A percentile compares a stretch with the other conserved stretches of the same genome.
These are phyloP conservation scores for Nerophis ophidion DNA, from an alignment of 2,113 vertebrate genomes.

Conservation along the genomic window DNA sequence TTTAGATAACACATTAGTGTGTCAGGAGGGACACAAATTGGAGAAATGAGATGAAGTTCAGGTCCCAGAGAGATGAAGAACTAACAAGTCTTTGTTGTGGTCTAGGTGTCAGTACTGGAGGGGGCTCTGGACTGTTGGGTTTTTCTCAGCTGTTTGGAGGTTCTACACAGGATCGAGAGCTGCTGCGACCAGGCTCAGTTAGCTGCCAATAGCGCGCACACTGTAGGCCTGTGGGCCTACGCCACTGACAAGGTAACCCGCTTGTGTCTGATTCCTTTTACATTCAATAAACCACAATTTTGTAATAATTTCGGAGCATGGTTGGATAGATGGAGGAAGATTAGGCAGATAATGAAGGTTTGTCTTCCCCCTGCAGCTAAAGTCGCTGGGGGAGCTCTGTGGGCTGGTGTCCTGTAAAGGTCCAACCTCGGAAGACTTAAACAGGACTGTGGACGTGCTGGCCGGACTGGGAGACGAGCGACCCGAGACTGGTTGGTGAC, in stretches of 20 bases:
- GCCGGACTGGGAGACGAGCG: constrained; percentile 90
- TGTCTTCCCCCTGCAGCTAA: constrained; percentile 70
- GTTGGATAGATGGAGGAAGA: too few species aligned
- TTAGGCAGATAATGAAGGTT: too few species aligned
- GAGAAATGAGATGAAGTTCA: too few species aligned
- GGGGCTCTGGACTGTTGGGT: constrained; percentile 98
- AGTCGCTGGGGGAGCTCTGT: constrained; percentile 87
- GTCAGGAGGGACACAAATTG: too few species aligned
- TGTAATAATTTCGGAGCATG: background rate
- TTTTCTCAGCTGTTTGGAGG: constrained; percentile 95
- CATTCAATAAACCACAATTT: background rate
- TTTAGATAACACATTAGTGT: too few species aligned
- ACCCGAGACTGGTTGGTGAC: constrained; percentile 83
- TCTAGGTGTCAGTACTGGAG: constrained; percentile 84
- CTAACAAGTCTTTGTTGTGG: background rate
- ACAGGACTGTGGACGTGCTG: constrained; percentile 90
- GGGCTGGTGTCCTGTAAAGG: constrained; percentile 87
- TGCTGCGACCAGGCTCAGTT: constrained; percentile 88
- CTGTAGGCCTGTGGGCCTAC: constrained; percentile 92
- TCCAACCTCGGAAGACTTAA: constrained; percentile 91
- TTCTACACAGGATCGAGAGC: constrained; percentile 93
- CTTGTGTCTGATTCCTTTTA: background rate
- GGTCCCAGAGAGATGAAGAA: too few species aligned
- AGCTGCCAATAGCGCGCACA: constrained; percentile 88
- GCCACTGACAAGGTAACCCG: constrained; percentile 88